Percentiles rank a stretch among this genome's conserved stretches.
phyloP scores from a whole-genome alignment of 1,140 invertebrate species.

The Trissolcus basalis region DNA sequence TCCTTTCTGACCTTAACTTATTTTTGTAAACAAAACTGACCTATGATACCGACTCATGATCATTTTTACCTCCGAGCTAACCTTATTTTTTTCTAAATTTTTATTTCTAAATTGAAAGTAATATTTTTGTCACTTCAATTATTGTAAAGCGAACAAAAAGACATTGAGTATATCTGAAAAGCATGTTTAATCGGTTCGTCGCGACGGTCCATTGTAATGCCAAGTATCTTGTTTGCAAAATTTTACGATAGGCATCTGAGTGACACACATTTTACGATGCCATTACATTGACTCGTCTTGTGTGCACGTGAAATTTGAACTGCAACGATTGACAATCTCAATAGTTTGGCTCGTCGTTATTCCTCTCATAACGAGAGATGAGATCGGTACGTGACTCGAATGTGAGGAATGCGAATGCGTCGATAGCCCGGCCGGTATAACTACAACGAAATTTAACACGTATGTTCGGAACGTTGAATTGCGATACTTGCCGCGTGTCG shows the following conservation, averaged over 20 bases:
- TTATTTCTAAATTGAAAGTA: too few relatives aligned
- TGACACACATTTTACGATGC: conserved; percentile 33
- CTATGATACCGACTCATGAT: too few relatives aligned
- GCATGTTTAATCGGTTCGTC: too few relatives aligned
- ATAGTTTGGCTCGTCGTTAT: conserved; percentile 50
- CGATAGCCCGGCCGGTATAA: conserved; percentile 14
- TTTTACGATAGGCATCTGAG: conserved; percentile 22
- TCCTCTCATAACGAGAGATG: conserved; percentile 55
- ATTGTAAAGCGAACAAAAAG: too few relatives aligned
- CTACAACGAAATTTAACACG: conserved; percentile 49
- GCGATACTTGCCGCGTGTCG: conserved; percentile 27
- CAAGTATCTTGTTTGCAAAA: conserved; percentile 23
- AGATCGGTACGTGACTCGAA: conserved; percentile 48
- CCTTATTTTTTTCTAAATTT: too few relatives aligned
- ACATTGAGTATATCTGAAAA: too few relatives aligned
- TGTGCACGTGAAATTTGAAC: conserved; percentile 32
- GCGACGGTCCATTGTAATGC: too few relatives aligned
- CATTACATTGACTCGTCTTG: conserved; percentile 19
- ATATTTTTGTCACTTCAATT: too few relatives aligned
- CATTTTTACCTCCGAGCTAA: too few relatives aligned
- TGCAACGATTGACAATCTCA: conserved; percentile 47
- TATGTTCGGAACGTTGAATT: conserved; percentile 21
- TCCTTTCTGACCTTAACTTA: too few relatives aligned
- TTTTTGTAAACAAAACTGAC: too few relatives aligned
- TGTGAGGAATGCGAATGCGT: conserved; percentile 32